phyloP scores from a whole-genome alignment of 2,797 vertebrate species.

The Argentina silus region DNA sequence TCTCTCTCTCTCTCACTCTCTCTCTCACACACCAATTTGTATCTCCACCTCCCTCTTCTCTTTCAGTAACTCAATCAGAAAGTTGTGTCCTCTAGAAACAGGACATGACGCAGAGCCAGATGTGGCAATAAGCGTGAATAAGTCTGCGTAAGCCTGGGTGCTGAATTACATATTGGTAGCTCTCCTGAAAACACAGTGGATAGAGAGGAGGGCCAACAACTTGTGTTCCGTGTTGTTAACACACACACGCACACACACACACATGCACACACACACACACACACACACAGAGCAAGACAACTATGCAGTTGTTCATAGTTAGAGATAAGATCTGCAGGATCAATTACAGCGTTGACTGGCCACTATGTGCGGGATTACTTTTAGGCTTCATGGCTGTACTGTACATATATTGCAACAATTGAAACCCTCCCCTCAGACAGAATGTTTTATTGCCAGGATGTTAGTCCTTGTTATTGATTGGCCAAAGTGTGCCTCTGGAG shows the following conservation, averaged over 20 bases:
- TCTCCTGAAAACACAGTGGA: conserved; percentile 13
- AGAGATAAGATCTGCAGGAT: no score
- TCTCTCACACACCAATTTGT: not conserved
- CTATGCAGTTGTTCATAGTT: no score
- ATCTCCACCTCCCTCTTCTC: not conserved
- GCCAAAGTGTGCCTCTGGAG: not conserved
- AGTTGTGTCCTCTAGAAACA: conserved; percentile 37
- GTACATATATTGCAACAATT: not conserved
- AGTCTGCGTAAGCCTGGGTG: conserved; percentile 26
- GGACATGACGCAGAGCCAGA: conserved; percentile 36
- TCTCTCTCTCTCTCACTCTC: not conserved
- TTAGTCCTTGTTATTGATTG: not conserved
- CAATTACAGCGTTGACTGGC: no score
- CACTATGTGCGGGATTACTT: no score
- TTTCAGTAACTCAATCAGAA: conserved; percentile 38
- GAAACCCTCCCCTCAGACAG: not conserved
- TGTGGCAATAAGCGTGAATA: conserved; percentile 28
- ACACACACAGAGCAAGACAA: not conserved
- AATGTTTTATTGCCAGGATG: not conserved
- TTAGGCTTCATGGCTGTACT: no score
- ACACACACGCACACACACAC: not conserved
- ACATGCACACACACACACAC: not conserved
- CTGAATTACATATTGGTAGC: conserved; percentile 3
- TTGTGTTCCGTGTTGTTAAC: not conserved
- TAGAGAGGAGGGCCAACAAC: not conserved